phyloP scores from a whole-genome alignment of 2,888 invertebrate species.

The Nebria salina region DNA sequence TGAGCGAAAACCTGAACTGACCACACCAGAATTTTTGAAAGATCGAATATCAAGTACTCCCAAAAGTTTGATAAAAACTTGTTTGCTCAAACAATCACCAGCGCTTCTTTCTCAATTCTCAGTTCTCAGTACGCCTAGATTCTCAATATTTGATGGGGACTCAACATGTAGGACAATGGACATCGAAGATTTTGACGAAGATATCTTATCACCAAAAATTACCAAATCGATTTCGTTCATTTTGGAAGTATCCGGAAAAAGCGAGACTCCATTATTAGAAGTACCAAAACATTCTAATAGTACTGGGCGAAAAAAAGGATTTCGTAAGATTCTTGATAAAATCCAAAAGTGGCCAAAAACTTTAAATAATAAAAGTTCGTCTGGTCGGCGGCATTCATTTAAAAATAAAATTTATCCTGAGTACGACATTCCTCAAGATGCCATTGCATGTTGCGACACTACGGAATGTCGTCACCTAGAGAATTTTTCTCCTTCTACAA shows the following conservation, averaged over 20 bases:
- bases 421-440: constrained; percentile 9
- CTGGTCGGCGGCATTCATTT: not conserved
- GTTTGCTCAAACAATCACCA: constrained; percentile 25
- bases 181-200: constrained; percentile 8
- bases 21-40: no score
- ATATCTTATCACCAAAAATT: not conserved
- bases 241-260: constrained; percentile 2
- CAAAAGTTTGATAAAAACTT: constrained; percentile 34
- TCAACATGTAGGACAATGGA: constrained; percentile 34
- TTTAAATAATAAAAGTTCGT: not conserved
- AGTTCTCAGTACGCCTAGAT: constrained; percentile 2
- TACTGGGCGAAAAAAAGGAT: not conserved
- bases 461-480: constrained; percentile 24
- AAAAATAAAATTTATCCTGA: constrained; percentile 27
- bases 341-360: constrained; percentile 24
- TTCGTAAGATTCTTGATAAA: constrained; percentile 20
- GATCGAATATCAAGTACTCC: not conserved
- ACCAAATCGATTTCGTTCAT: constrained; percentile 14
- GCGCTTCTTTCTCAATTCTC: not conserved
- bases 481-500: constrained; percentile 9
- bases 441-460: constrained; percentile 8
- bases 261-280: constrained; percentile 18
- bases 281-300: not conserved
- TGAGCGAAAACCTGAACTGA: no score
- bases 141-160: constrained; percentile 22